Evolutionary conservation across 1,140 invertebrate genomes (phyloP), one percentile per base, ranked within the genome.

Genomic region (Nixonia krombeini): DNA sequence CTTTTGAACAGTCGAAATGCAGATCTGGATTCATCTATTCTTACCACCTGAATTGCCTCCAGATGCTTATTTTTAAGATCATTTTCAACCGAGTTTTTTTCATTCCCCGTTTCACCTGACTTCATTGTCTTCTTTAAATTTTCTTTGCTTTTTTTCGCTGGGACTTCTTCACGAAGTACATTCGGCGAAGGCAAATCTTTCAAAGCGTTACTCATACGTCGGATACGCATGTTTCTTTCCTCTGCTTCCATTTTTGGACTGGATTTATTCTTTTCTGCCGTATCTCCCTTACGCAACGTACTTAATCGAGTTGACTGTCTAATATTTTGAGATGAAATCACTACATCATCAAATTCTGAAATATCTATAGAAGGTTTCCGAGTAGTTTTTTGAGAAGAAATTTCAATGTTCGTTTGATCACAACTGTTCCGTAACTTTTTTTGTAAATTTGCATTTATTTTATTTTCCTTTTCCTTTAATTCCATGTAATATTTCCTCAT

Each of bases 1-100:
- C 2, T 53, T 31, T 63, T 68, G 62, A 88, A 88, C 6, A 75
- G 37, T 51, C 79, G 78, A 53, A 87, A 86, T 21, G 81, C 79
- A 8, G 56, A 44, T 40, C 63, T 74, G 52, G 86, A 77, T 35
- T 63, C 74, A 10, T 83, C 82, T 21, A 88, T 73, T 73, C 85
- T 76, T n/a, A 87, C 72, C 8, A 87, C 81, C 29, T 84, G 75
- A 6, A 82, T 62, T 1, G 44, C 58, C 3, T 74, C 73, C 59
- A 78, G 8, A 40, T 37, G 15, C 2, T 5, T 2, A 37, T 37
- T 15, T 13, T 37, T 12, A 12, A 37, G 77, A 38, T 68, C 59
- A 16, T 68, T 65, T 31, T 55, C 57, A 26, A 67, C 45, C 12
- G 53, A 47, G 1, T 42, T 45, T 29, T 62, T 46, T 52, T 69